Percentiles rank a stretch among this genome's conserved stretches.
Evolutionary conservation across 1,140 invertebrate genomes (phyloP).

Genomic region (Trachymyrmex cornetzi): DNA sequence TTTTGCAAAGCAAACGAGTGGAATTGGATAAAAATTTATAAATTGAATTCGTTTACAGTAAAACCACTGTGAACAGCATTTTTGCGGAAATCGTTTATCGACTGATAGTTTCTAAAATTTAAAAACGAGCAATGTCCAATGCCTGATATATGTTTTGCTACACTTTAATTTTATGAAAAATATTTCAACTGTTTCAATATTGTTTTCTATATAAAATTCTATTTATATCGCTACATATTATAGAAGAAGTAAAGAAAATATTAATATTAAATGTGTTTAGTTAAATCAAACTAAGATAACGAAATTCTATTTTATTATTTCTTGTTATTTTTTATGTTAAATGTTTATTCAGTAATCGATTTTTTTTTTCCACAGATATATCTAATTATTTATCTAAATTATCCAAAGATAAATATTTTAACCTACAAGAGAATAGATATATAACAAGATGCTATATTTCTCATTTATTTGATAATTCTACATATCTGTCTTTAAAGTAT

Average conservation of each 20-base stretch:
- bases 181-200: not conserved
- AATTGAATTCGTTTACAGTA: slow-evolving; percentile 24
- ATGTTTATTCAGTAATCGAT: not conserved
- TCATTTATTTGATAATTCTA: slow-evolving; percentile 22
- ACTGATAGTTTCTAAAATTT: slow-evolving; percentile 25
- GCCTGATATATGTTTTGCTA: not conserved
- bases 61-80: slow-evolving; percentile 22
- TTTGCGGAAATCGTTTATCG: slow-evolving; percentile 25
- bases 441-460: not conserved
- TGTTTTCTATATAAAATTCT: not conserved
- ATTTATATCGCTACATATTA: not conserved
- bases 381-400: not conserved
- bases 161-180: not conserved
- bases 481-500: not conserved
- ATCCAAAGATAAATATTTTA: slow-evolving; percentile 13
- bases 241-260: not conserved
- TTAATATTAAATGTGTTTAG: slow-evolving; percentile 3
- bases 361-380: not conserved
- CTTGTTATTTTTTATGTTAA: slow-evolving; percentile 16
- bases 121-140: slow-evolving; percentile 8
- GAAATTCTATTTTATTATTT: not conserved
- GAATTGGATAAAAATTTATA: slow-evolving; percentile 39
- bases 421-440: not conserved
- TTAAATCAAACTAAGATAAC: not conserved
- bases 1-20: slow-evolving; percentile 1